phyloP scores from a whole-genome alignment of 1,140 invertebrate genomes.

The Teleopsis dalmanni region DNA sequence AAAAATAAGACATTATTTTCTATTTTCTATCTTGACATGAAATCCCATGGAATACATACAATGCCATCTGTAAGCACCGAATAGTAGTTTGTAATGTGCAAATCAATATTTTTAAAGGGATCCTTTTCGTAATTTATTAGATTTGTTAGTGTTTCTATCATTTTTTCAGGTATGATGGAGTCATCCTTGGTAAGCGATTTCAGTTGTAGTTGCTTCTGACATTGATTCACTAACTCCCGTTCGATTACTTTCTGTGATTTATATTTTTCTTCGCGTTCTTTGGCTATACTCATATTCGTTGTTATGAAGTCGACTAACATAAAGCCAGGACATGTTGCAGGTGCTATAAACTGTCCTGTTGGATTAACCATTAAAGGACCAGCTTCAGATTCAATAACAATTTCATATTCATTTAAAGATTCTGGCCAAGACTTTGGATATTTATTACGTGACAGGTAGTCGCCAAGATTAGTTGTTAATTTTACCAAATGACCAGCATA shows the following conservation, averaged over 20 bases:
- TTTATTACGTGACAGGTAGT: slow-evolving; percentile 60
- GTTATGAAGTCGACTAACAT: slow-evolving; percentile 78
- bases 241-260: slow-evolving; percentile 75
- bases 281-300: slow-evolving; percentile 66
- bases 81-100: slow-evolving; percentile 85
- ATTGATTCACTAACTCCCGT: slow-evolving; percentile 58
- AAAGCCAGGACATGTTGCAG: slow-evolving; percentile 77
- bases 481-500: slow-evolving; percentile 76
- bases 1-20: too few relatives aligned
- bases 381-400: slow-evolving; percentile 88
- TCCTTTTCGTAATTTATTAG: slow-evolving; percentile 49
- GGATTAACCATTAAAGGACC: slow-evolving; percentile 89
- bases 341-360: slow-evolving; percentile 86
- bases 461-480: slow-evolving; percentile 72
- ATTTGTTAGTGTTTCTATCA: slow-evolving; percentile 74
- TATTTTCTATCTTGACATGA: slow-evolving; percentile 45
- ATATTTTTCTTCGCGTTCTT: slow-evolving; percentile 61
- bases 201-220: slow-evolving; percentile 59
- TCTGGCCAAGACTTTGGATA: slow-evolving; percentile 68
- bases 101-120: slow-evolving; percentile 49
- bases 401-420: slow-evolving; percentile 63
- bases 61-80: slow-evolving; percentile 83
- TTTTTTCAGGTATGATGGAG: slow-evolving; percentile 77
- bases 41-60: slow-evolving; percentile 90
- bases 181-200: slow-evolving; percentile 75